Base-by-base conservation (phyloP, 1,140 invertebrate genomes). In the Drosophila watanabei region DNA sequence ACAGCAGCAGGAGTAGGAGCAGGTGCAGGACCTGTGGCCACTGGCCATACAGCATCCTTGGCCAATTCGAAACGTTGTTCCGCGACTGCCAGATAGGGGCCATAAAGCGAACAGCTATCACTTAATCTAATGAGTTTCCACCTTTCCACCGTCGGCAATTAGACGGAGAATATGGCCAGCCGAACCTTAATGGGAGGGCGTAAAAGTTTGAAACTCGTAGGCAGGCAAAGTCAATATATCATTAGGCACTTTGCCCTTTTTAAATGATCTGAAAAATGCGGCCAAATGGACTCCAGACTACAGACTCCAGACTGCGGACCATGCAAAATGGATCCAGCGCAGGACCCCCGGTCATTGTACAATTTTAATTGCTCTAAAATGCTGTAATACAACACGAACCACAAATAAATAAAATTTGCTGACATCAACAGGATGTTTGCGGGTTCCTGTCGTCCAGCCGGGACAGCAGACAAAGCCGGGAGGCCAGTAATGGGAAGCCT, bases 361-460 rank as follows among this genome's bases (percentile, higher is more conserved):
- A 90, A 89, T 88, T 88, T 88, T 88, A 88, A 88, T 88, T 88
- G 85, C 85, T 88, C 86, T 88, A 88, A 88, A 88, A 89, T 73
- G 82, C 81, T 89, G 86, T 90, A 89, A 89, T 90, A 91, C 68
- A 89, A 89, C 86, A 89, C 82, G 86, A 89, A 90, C 82, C 86
- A 86, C 86, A 89, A 89, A 89, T 89, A 89, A 89, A 89, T 90
- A 89, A 89, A 89, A 89, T 89, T 90, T 89, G 85, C 85, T 89
- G 85, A 89, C 85, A 90, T 89, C 79, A 89, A 89, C 82, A 90
- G 86, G 86, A 90, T 91, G 85, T 86, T 88, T 90, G 82, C 63
- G 85, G 86, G 82, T 84, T 87, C 84, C 84, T 83, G 68, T 39
- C 46, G 68, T 39, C 46, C 54, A 43, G 52, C 45, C 70, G 18